A percentile compares a stretch with the other conserved stretches of the same genome.
These are phyloP conservation scores for Anthopleura sola DNA, from an alignment of 64 coral and sea anemone genomes.

Conservation along the genomic window DNA sequence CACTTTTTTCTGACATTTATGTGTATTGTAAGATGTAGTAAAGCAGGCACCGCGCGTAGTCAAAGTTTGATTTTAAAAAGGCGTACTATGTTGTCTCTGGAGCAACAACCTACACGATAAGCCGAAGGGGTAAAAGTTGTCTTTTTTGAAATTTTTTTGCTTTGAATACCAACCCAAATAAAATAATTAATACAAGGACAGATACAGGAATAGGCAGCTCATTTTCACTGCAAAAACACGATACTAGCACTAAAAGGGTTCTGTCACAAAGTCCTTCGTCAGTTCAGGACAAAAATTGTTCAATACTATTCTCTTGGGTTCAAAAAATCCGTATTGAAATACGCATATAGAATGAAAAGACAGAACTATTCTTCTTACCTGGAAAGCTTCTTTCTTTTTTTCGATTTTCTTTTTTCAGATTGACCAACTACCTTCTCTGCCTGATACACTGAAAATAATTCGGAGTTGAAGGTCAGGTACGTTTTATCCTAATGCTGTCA, in stretches of 20 bases:
- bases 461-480: neutral
- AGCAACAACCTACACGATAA: neutral
- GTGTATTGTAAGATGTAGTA: too few species aligned
- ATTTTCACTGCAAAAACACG: neutral
- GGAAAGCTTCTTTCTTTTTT: neutral
- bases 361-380: neutral
- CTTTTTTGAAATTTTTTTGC: neutral
- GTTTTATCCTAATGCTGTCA: slow-evolving; percentile 21
- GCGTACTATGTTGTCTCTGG: neutral
- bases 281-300: neutral
- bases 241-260: neutral
- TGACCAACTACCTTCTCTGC: neutral
- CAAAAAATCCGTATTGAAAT: neutral
- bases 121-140: too few species aligned
- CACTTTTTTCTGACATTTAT: too few species aligned
- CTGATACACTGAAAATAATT: neutral
- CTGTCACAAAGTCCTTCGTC: neutral
- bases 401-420: neutral
- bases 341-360: too few species aligned
- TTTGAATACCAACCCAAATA: neutral
- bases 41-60: too few species aligned
- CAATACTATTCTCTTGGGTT: neutral
- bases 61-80: neutral
- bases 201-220: neutral
- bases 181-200: neutral